These are phyloP conservation scores for Zonotrichia leucophrys DNA, from an alignment of 2,113 vertebrate genomes.

Conservation along the genomic window DNA sequence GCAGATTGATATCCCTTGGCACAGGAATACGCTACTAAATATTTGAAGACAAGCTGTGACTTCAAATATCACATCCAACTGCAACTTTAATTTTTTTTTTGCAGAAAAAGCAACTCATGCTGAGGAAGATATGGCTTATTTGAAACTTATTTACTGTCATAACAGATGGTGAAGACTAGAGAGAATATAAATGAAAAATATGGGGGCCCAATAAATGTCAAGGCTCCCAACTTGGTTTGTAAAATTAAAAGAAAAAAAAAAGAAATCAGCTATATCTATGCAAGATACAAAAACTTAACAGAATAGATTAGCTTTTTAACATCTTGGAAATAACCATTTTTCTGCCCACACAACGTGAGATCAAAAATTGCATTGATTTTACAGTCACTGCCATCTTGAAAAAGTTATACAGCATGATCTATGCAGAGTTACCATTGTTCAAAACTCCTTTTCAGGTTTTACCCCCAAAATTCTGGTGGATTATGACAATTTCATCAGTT, in stretches of 20 bases:
- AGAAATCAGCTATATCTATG: conserved; percentile 46
- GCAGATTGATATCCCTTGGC: conserved; percentile 71
- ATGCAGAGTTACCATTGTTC: not conserved
- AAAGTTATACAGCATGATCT: not conserved
- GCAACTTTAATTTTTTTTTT: conserved; percentile 60
- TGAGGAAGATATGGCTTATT: conserved; percentile 70
- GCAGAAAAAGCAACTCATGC: conserved; percentile 68
- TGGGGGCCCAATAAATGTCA: conserved; percentile 72
- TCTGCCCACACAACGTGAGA: conserved; percentile 15
- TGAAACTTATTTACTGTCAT: conserved; percentile 71
- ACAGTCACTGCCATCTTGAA: not conserved
- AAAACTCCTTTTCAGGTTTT: not conserved
- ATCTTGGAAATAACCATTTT: conserved; percentile 56
- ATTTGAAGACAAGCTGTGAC: conserved; percentile 73
- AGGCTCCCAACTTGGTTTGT: conserved; percentile 60
- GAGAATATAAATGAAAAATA: conserved; percentile 73
- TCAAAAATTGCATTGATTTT: conserved; percentile 36
- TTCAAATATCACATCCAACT: conserved; percentile 71
- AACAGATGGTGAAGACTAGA: conserved; percentile 71
- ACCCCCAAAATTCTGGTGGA: not conserved
- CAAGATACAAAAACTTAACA: conserved; percentile 50
- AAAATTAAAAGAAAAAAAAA: conserved; percentile 49
- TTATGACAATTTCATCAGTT: not conserved
- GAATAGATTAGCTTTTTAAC: conserved; percentile 63
- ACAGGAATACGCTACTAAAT: conserved; percentile 60